Evolutionary conservation across 2,113 vertebrate species (phyloP), one percentile per base, ranked within the genome.

Genomic region (Thymallus thymallus): DNA sequence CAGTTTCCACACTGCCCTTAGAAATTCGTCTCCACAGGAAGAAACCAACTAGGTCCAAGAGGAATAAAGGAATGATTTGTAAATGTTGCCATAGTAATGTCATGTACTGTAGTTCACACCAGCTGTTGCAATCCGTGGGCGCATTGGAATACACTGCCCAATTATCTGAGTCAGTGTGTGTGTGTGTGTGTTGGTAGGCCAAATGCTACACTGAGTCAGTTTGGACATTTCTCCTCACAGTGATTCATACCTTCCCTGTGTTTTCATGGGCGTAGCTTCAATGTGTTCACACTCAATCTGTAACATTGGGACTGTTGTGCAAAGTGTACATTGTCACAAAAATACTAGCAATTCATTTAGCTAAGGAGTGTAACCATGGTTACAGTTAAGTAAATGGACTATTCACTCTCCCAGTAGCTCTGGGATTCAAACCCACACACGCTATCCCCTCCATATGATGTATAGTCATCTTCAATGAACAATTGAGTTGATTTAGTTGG

Each of bases 221-320:
- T 82, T 88, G 81, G 84, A 85, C 78, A 69, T 76, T 73, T 77
- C 48, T 82, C 68, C 72, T 61, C 68, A 3, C 68, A 71, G 82
- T 91, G 91, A 93, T 90, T 92, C 92, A 93, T 86, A 82, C 35
- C 35, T 87, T 91, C 89, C 90, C 81, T 22, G 56, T 72, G 65
- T 81, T 73, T 75, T 73, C 67, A 68, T 76, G 84, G 87, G 85
- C 81, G 87, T 89, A 86, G 85, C 85, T 73, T 70, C 76, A 80
- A 79, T 89, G 86, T 86, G 90, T 88, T 85, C 76, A 4, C 35
- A 41, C 35, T 41, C 48, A 63, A 48, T 80, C 73, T 76, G 24
- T 10, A 64, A 62, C 71, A 82, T 80, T 73, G 45, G 76, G 22
- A 62, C 62, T 82, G 35, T 45, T 56, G 70, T 61, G 58, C 9